These are phyloP conservation scores for Pardosa pseudoannulata DNA, from an alignment of 2,888 invertebrate genomes.

Conservation along the genomic window DNA sequence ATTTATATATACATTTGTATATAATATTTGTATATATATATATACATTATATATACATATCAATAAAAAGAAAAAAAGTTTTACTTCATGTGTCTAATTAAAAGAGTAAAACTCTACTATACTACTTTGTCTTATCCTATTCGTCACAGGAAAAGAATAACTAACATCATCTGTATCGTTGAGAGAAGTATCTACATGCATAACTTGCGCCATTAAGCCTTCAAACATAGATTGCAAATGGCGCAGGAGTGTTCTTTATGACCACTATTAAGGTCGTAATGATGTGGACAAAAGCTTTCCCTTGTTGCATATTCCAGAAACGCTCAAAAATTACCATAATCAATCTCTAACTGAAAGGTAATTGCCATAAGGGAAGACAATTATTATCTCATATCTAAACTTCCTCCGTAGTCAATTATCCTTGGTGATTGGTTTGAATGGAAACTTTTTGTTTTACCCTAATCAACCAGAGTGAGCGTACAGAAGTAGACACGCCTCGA, in stretches of 20 bases:
- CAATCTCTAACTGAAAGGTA: constrained; percentile 8
- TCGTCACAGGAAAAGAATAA: too few relatives aligned
- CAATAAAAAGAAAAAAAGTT: too few relatives aligned
- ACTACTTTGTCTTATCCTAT: too few relatives aligned
- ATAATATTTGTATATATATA: too few relatives aligned
- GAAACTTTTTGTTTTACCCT: constrained; percentile 22
- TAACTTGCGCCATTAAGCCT: background rate
- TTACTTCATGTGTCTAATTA: too few relatives aligned
- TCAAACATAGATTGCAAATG: background rate
- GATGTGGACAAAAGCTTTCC: constrained; percentile 8
- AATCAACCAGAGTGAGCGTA: constrained; percentile 47
- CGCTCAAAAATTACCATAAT: constrained; percentile 10
- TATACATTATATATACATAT: too few relatives aligned
- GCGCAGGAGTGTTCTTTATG: background rate
- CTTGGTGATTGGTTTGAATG: background rate
- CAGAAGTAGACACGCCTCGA: constrained; percentile 58
- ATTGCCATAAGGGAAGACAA: background rate
- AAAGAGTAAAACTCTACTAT: too few relatives aligned
- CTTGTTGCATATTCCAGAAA: background rate
- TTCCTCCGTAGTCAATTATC: constrained; percentile 20
- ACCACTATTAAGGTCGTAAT: background rate
- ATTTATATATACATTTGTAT: too few relatives aligned
- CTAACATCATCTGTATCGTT: too few relatives aligned
- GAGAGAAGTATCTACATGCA: too few relatives aligned
- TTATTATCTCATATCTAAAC: constrained; percentile 6